Evolutionary conservation across 2,888 invertebrate genomes (phyloP).

Genomic region (Pheosia gnoma): DNA sequence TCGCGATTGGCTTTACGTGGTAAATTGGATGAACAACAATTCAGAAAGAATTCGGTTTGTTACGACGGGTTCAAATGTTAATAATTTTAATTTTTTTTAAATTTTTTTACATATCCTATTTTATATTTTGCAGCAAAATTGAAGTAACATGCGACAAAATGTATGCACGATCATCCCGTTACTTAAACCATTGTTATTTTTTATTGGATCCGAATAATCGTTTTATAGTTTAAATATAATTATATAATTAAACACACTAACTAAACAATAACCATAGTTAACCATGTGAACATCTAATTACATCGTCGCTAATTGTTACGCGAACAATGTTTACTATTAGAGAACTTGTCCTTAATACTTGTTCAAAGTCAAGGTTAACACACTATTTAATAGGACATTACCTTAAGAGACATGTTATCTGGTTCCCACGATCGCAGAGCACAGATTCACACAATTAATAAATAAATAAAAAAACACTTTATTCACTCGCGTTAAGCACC

Average conservation of each 20-base stretch:
- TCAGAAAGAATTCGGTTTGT: constrained; percentile 22
- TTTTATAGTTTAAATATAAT: constrained; percentile 30
- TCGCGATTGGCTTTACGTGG: constrained; percentile 28
- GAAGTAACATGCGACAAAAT: neutral
- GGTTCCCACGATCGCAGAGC: constrained; percentile 33
- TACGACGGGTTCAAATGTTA: constrained; percentile 6
- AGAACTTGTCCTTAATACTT: constrained; percentile 20
- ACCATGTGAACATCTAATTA: constrained; percentile 47
- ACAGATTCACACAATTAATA: constrained; percentile 43
- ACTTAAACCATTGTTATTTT: constrained; percentile 6
- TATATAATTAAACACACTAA: constrained; percentile 37
- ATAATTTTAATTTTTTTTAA: neutral
- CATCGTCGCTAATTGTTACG: constrained; percentile 47
- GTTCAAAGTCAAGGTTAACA: constrained; percentile 47
- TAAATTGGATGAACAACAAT: constrained; percentile 34
- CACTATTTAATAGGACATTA: constrained; percentile 41
- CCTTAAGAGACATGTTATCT: constrained; percentile 60
- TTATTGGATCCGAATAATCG: constrained; percentile 26
- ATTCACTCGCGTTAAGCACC: constrained; percentile 71
- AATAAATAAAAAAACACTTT: constrained; percentile 46
- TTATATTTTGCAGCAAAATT: neutral
- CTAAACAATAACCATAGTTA: constrained; percentile 43
- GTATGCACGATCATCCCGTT: neutral
- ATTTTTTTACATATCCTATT: no score
- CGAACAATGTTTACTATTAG: constrained; percentile 54